These are phyloP conservation scores for Scleropages formosus DNA, from an alignment of 2,797 vertebrate genomes.

Conservation along the genomic window DNA sequence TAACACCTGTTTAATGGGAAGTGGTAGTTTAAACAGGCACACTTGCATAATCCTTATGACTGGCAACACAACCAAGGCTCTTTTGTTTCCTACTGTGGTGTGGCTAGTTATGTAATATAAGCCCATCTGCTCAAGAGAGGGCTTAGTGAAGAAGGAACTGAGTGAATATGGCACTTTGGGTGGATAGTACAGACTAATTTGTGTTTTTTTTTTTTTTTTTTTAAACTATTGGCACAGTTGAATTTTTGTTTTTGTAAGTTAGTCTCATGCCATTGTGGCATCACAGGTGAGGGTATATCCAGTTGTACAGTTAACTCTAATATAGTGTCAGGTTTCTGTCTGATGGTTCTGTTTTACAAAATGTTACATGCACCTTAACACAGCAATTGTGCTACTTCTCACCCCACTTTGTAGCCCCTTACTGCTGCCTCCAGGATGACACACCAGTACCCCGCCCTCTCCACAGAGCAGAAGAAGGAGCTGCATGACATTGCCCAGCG, in stretches of 20 bases:
- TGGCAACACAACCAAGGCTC: constrained; percentile 26
- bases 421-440: constrained; percentile 61
- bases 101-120: constrained; percentile 51
- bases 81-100: neutral
- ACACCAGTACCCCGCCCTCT: constrained; percentile 79
- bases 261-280: no score
- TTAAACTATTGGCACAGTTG: neutral
- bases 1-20: constrained; percentile 41
- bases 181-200: no score
- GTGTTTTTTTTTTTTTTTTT: neutral
- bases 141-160: neutral
- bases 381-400: neutral
- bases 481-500: constrained; percentile 67
- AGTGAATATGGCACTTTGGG: neutral
- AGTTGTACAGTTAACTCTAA: no score
- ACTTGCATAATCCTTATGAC: constrained; percentile 51
- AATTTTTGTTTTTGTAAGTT: neutral
- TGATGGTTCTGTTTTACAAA: no score
- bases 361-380: no score
- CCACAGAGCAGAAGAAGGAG: constrained; percentile 85
- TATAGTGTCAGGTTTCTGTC: no score
- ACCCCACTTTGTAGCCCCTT: constrained; percentile 23
- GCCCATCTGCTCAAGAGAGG: constrained; percentile 48
- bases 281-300: no score
- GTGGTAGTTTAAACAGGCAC: constrained; percentile 45